Evolutionary conservation across 2,888 invertebrate genomes (phyloP), one percentile per base, ranked within the genome.

Genomic region (Dicyrtoma fusca): DNA sequence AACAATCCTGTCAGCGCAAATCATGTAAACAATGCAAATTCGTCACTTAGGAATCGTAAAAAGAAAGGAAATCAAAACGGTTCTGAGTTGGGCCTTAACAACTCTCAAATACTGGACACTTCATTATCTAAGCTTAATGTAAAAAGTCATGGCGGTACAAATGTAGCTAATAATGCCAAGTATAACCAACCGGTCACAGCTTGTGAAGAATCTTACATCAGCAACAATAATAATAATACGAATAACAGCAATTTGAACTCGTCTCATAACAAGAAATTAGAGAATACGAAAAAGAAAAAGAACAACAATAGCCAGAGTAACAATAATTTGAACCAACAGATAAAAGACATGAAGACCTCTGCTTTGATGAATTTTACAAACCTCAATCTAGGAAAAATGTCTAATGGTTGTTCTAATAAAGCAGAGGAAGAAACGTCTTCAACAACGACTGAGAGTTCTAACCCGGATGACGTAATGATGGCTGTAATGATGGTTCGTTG

Each of bases 401-500:
- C 25, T 26, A 71, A 71, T 47, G 65, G 65, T 13, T 45, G 25
- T 47, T n/a, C 59, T 8, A 51, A 53, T 23, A 57, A 76, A 25
- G 21, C 21, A 23, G 88, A 89, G 81, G 89, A 89, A 81, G 90
- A 90, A 80, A 88, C 88, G 1, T 90, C 89, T 10, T 90, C 90
- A 0, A 89, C 89, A 1, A 89, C 89, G 8, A 90, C 90, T 2
- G 90, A 90, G 81, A 89, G 89, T 79, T 89, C 89, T 59, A 86
- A 87, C 79, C 87, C 88, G 70, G 89, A 89, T 72, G 88, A 88
- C 75, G 82, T 83, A 45, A 80, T 71, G 71, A 74, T 69, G 64
- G 63, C 61, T 63, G 68, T 74, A 10, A 72, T 65, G 75, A 68
- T 62, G 70, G 73, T 51, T 72, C 66, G 71, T 44, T 65, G 66